Conservation (phyloP, 2,113 vertebrate genomes). For the Petroica traversi region DNA sequence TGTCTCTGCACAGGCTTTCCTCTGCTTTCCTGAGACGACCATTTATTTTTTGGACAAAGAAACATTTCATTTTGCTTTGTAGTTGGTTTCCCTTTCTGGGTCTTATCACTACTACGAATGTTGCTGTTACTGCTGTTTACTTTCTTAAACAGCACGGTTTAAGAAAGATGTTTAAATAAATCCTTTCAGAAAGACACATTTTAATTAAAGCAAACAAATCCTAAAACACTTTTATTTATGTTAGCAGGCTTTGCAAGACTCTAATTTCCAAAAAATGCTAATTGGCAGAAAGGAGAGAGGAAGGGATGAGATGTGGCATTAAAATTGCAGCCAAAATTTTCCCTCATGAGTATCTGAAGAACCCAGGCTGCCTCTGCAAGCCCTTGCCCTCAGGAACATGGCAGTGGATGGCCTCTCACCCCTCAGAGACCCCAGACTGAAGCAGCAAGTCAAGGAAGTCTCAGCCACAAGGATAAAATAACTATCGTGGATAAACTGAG, state of each 20-base stretch:
- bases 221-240: constrained; percentile 20
- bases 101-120: constrained; percentile 23
- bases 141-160: constrained; percentile 1
- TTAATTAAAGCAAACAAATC: constrained; percentile 55
- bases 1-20: background rate
- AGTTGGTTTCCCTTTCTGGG: constrained; percentile 3
- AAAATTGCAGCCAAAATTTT: background rate
- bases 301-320: constrained; percentile 10
- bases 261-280: constrained; percentile 19
- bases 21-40: background rate
- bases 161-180: constrained; percentile 53
- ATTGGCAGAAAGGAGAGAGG: constrained; percentile 14
- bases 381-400: background rate
- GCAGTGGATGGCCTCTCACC: accelerated
- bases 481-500: accelerated
- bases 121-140: constrained; percentile 58
- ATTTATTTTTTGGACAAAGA: constrained; percentile 31
- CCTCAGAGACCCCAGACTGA: accelerated
- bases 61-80: constrained; percentile 1
- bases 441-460: background rate
- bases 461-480: accelerated
- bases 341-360: background rate
- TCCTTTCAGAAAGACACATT: constrained; percentile 15
- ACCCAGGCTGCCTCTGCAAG: background rate
- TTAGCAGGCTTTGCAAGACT: background rate